Conservation (phyloP, 2,888 invertebrate species). For the Chrysolina haemoptera region DNA sequence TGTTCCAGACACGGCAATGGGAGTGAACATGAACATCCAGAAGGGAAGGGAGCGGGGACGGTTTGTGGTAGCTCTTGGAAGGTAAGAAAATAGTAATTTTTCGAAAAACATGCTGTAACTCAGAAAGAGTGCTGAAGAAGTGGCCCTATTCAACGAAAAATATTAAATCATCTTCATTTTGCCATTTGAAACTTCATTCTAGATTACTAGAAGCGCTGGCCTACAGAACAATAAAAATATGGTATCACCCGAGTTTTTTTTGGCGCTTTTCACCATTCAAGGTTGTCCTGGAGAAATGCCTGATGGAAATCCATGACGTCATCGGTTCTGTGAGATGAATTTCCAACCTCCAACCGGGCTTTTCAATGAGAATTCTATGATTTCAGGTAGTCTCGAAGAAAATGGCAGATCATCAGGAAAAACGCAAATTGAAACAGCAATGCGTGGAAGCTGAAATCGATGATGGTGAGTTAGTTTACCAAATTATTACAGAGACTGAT, state of each 20-base stretch:
- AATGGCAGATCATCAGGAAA: conserved; percentile 23
- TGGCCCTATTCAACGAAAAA: too few species aligned
- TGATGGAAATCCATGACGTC: conserved; percentile 22
- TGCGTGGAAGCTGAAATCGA: conserved; percentile 26
- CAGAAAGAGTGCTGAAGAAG: too few species aligned
- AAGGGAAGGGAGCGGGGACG: conserved; percentile 28
- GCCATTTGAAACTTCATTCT: conserved; percentile 14
- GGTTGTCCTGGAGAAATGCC: conserved; percentile 3
- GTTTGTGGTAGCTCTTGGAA: conserved; percentile 34
- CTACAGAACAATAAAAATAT: conserved; percentile 36
- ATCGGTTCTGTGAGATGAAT: conserved; percentile 33
- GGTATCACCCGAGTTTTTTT: conserved; percentile 37
- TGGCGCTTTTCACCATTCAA: conserved; percentile 39
- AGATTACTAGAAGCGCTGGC: conserved; percentile 36
- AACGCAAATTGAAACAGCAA: conserved; percentile 10
- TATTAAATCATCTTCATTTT: too few species aligned
- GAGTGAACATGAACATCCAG: conserved; percentile 43
- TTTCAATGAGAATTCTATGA: background rate
- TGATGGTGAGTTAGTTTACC: conserved; percentile 37
- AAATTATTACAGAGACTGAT: too few species aligned
- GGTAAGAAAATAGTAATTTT: conserved; percentile 33
- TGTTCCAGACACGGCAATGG: conserved; percentile 46
- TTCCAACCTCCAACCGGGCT: too few species aligned
- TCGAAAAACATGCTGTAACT: background rate
- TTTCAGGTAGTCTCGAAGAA: conserved; percentile 40